phyloP scores from a whole-genome alignment of 1,140 invertebrate genomes.

The Sminthurides bifidus region DNA sequence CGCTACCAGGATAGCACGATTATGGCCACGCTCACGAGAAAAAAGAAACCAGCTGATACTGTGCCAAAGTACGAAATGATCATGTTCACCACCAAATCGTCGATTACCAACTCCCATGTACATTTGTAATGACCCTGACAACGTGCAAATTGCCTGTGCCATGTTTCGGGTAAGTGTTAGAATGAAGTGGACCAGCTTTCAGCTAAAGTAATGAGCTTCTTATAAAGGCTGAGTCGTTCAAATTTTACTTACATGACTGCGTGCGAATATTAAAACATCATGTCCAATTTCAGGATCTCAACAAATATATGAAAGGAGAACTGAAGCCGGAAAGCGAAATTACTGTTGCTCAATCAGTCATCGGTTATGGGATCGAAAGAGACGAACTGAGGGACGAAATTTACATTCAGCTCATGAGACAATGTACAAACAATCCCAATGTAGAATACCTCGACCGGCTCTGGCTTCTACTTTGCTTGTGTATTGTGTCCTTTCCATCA shows the following conservation, averaged over 20 bases:
- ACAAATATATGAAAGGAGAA: slow-evolving; percentile 74
- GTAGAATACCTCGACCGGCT: slow-evolving; percentile 55
- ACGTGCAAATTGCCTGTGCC: slow-evolving; percentile 59
- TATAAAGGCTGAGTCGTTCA: too few relatives aligned
- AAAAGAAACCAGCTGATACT: slow-evolving; percentile 60
- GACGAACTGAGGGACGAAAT: slow-evolving; percentile 83
- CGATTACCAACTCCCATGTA: slow-evolving; percentile 85
- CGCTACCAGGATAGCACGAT: slow-evolving; percentile 69
- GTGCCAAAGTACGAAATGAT: slow-evolving; percentile 85
- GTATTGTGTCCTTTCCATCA: slow-evolving; percentile 82
- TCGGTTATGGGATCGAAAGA: slow-evolving; percentile 70
- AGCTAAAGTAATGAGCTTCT: neutral
- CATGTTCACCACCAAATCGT: slow-evolving; percentile 69
- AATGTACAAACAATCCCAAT: slow-evolving; percentile 68
- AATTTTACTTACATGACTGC: too few relatives aligned
- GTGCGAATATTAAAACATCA: too few relatives aligned
- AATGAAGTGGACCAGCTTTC: too few relatives aligned
- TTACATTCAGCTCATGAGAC: slow-evolving; percentile 72
- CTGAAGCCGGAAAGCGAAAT: slow-evolving; percentile 69
- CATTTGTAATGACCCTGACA: slow-evolving; percentile 91
- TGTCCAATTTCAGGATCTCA: slow-evolving; percentile 67
- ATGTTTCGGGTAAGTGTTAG: slow-evolving; percentile 70
- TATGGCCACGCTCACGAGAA: slow-evolving; percentile 76
- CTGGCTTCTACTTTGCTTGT: slow-evolving; percentile 79
- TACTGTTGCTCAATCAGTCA: slow-evolving; percentile 67